phyloP scores from a whole-genome alignment of 2,113 vertebrate species.

The Condylura cristata region DNA sequence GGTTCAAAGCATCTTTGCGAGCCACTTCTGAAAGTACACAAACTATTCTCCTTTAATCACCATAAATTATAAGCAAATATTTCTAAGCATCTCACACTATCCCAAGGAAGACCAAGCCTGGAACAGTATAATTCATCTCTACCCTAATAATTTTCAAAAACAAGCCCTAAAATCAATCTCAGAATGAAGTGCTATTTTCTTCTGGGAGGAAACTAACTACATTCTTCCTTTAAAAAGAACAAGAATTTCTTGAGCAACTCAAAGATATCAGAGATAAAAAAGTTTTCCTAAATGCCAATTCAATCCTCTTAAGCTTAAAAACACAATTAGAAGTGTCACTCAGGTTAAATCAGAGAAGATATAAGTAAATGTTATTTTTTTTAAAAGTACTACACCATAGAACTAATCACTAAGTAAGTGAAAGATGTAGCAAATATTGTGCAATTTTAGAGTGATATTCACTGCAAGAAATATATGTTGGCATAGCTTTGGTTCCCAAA shows the following conservation, averaged over 20 bases:
- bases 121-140: not conserved
- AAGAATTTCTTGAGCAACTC: conserved; percentile 37
- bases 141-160: conserved; percentile 27
- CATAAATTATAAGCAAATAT: conserved; percentile 19
- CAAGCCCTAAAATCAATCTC: not conserved
- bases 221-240: conserved; percentile 38
- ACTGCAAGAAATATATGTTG: not conserved
- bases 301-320: not conserved
- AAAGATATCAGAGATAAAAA: conserved; percentile 34
- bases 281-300: conserved; percentile 34
- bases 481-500: not conserved
- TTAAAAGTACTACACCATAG: not conserved
- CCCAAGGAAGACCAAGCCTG: not conserved
- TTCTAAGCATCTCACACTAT: not conserved
- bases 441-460: conserved; percentile 13
- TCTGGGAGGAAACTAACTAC: conserved; percentile 23
- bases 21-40: not conserved
- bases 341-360: conserved; percentile 25
- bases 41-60: not conserved
- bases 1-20: not conserved
- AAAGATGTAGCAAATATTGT: not conserved
- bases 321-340: conserved; percentile 24
- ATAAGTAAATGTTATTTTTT: conserved; percentile 30
- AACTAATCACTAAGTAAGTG: conserved; percentile 14
- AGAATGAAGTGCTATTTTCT: not conserved